Percentiles rank a stretch among this genome's conserved stretches.
These are phyloP conservation scores for Drosophila arizonae DNA, from an alignment of 1,140 invertebrate genomes.

Conservation along the genomic window DNA sequence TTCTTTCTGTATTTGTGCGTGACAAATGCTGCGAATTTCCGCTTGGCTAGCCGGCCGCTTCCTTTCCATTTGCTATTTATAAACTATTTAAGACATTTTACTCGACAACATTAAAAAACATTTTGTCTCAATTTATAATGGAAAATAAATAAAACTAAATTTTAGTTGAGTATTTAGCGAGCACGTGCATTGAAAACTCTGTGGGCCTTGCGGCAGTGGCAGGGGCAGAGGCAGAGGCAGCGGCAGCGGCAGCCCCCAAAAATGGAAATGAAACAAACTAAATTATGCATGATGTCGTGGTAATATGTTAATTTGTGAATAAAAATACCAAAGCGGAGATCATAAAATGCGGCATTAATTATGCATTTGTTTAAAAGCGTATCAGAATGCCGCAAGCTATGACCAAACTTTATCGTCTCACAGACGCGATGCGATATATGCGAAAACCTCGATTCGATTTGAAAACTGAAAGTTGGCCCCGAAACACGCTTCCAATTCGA, in stretches of 20 bases:
- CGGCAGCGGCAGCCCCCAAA: neutral
- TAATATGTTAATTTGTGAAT: conserved; percentile 62
- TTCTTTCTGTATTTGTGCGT: conserved; percentile 23
- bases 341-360: conserved; percentile 61
- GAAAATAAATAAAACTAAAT: conserved; percentile 1
- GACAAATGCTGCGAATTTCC: conserved; percentile 40
- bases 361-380: conserved; percentile 71
- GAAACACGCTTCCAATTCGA: conserved; percentile 64
- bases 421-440: conserved; percentile 23
- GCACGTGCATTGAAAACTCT: conserved; percentile 11
- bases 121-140: conserved; percentile 18
- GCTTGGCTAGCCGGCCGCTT: conserved; percentile 23
- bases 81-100: neutral
- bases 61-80: conserved; percentile 14
- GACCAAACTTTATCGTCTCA: conserved; percentile 56
- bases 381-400: conserved; percentile 52
- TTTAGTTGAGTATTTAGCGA: neutral
- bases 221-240: neutral
- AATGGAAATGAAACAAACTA: conserved; percentile 21
- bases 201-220: neutral
- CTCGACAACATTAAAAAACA: conserved; percentile 1
- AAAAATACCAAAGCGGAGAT: conserved; percentile 26
- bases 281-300: conserved; percentile 31
- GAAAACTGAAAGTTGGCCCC: conserved; percentile 76
- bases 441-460: conserved; percentile 71